These are phyloP conservation scores for Cephus runcator DNA, from an alignment of 2,888 invertebrate species.

Conservation along the genomic window DNA sequence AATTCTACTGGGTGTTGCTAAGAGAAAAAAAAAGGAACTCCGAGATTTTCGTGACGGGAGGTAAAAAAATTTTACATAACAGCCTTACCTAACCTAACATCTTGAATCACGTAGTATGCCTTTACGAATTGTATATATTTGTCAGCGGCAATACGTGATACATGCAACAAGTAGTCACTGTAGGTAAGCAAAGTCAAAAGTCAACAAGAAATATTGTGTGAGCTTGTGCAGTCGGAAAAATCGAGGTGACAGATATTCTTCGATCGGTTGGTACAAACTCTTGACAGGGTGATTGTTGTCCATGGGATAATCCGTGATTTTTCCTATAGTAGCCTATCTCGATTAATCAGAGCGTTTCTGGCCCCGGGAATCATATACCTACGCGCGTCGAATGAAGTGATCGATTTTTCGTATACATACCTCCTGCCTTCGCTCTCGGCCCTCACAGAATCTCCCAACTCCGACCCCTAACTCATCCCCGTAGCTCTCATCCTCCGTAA, in stretches of 20 bases:
- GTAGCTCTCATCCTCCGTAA: slow-evolving; percentile 15
- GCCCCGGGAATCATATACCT: slow-evolving; percentile 38
- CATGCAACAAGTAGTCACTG: not conserved
- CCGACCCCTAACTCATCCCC: slow-evolving; percentile 11
- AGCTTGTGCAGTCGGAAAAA: not conserved
- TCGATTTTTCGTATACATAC: slow-evolving; percentile 54
- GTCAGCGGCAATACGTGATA: not conserved
- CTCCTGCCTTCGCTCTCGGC: slow-evolving; percentile 45
- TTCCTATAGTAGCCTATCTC: not conserved
- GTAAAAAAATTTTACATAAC: too few relatives aligned
- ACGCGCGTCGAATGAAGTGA: slow-evolving; percentile 51
- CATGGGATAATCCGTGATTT: not conserved
- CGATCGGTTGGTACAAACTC: not conserved
- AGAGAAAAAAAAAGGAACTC: not conserved
- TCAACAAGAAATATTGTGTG: not conserved
- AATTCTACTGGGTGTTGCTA: slow-evolving; percentile 52
- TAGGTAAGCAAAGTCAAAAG: not conserved
- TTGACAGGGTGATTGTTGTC: not conserved
- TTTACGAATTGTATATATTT: not conserved
- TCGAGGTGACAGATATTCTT: not conserved
- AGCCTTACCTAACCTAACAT: not conserved
- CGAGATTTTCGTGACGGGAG: not conserved
- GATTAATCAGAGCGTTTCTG: slow-evolving; percentile 7
- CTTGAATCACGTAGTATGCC: not conserved
- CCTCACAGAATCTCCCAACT: slow-evolving; percentile 42